Conservation (phyloP, 2,888 invertebrate species). For the Leucozona laternaria region DNA sequence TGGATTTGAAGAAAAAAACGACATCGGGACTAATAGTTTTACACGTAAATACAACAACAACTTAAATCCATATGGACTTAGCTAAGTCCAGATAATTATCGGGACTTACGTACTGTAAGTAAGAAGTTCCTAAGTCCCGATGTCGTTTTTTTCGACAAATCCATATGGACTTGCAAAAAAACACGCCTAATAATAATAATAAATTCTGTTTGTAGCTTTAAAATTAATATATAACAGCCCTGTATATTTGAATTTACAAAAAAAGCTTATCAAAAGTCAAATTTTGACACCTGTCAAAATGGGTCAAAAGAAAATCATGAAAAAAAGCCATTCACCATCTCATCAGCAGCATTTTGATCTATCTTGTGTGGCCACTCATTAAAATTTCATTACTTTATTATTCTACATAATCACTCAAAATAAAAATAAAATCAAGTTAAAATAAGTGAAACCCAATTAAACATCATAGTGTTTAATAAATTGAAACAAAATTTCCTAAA, state of each 20-base stretch:
- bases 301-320: slow-evolving; percentile 46
- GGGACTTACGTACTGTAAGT: too few relatives aligned
- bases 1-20: too few relatives aligned
- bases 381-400: slow-evolving; percentile 64
- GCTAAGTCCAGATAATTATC: too few relatives aligned
- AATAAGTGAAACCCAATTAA: slow-evolving; percentile 4
- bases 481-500: not conserved
- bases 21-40: too few relatives aligned
- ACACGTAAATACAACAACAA: too few relatives aligned
- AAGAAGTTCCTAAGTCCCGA: too few relatives aligned
- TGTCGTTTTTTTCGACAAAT: too few relatives aligned
- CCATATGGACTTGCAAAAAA: too few relatives aligned
- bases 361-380: slow-evolving; percentile 61
- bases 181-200: too few relatives aligned
- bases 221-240: not conserved
- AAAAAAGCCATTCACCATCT: slow-evolving; percentile 65
- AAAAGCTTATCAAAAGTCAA: slow-evolving; percentile 53
- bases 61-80: too few relatives aligned
- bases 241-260: not conserved
- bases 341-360: slow-evolving; percentile 61
- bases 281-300: slow-evolving; percentile 68
- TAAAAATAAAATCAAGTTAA: slow-evolving; percentile 49
- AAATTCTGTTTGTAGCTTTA: not conserved
- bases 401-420: slow-evolving; percentile 33
- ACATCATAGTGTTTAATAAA: slow-evolving; percentile 1